These are phyloP conservation scores for Stenichneumon culpator DNA, from an alignment of 2,888 invertebrate species.

Conservation along the genomic window DNA sequence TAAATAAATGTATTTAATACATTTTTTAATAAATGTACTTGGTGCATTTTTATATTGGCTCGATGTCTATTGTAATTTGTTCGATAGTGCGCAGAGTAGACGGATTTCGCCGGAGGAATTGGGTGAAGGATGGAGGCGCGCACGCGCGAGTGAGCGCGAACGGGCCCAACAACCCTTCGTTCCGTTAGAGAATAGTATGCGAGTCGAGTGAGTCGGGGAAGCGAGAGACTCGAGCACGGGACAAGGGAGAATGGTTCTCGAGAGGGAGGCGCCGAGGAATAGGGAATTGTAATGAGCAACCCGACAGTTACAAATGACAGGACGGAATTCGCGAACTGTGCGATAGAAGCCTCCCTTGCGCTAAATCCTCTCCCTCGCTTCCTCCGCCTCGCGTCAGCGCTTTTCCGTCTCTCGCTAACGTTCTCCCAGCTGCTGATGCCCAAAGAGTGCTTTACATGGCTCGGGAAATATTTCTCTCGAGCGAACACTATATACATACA, in stretches of 20 bases:
- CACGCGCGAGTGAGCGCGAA: conserved; percentile 62
- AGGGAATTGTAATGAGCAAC: conserved; percentile 85
- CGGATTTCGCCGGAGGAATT: conserved; percentile 56
- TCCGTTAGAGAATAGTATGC: conserved; percentile 63
- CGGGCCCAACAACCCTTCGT: conserved; percentile 69
- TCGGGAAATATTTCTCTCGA: conserved; percentile 63
- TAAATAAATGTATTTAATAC: background rate
- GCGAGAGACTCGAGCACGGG: conserved; percentile 69
- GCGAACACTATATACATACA: conserved; percentile 39
- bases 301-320: conserved; percentile 85
- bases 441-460: conserved; percentile 83
- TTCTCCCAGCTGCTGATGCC: conserved; percentile 72
- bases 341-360: conserved; percentile 82
- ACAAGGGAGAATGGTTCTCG: conserved; percentile 71
- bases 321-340: conserved; percentile 85
- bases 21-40: background rate
- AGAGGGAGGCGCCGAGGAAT: conserved; percentile 80
- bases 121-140: conserved; percentile 60
- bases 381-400: conserved; percentile 61
- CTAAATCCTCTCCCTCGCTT: conserved; percentile 50
- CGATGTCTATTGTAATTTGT: conserved; percentile 61
- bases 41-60: conserved; percentile 52
- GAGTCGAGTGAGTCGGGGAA: conserved; percentile 65
- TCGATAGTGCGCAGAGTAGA: conserved; percentile 53
- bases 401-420: conserved; percentile 60